Evolutionary conservation across 2,113 vertebrate genomes (phyloP), one percentile per base, ranked within the genome.

Genomic region (Microtus richardsoni): DNA sequence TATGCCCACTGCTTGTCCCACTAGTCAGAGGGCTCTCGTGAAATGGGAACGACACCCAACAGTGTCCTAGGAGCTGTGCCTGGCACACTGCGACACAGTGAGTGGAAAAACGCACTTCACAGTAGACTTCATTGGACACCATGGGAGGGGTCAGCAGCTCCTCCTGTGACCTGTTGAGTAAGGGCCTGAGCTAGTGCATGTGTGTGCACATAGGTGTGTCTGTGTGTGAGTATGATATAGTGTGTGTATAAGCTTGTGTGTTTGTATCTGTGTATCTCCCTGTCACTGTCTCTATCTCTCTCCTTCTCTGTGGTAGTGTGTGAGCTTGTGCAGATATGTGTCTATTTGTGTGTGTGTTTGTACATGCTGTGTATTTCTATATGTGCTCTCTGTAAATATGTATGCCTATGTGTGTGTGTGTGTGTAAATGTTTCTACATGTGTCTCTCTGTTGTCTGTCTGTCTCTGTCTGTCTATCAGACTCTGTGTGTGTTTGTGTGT

Each of bases 1-100:
- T 26, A 22, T 77, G 4, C 8, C 6, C 10, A 4, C 33, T 3
- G 0, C n/a, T 19, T 24, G 21, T 10, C 21, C n/a, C 33, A 26
- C 22, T 28, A 10, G 19, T 30, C 58, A 83, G 58, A 3, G 6
- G 44, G 44, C 44, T 44, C 44, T 44, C 44, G 7, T 44, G 44
- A 44, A 44, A 28, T 13, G 30, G 58, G 3, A 19, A 30, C 3
- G 4, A 3, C 13, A 30, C 10, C 24, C 58, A 83, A 19, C 58
- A 83, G 41, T 26, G 26, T 30, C n/a, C 54, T 28, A 60, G 36
- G 7, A 16, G 36, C 79, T 60, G 26, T 28, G 8, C 22, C 80
- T 4, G 12, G 19, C 17, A 41, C 36, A 17, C 58, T 41, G 28
- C 58, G 21, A 41, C 41, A 64, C 58, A 30, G 58, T 30, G 58